Base-by-base conservation (phyloP, 2,797 vertebrate genomes). In the Pogoniulus pusillus region DNA sequence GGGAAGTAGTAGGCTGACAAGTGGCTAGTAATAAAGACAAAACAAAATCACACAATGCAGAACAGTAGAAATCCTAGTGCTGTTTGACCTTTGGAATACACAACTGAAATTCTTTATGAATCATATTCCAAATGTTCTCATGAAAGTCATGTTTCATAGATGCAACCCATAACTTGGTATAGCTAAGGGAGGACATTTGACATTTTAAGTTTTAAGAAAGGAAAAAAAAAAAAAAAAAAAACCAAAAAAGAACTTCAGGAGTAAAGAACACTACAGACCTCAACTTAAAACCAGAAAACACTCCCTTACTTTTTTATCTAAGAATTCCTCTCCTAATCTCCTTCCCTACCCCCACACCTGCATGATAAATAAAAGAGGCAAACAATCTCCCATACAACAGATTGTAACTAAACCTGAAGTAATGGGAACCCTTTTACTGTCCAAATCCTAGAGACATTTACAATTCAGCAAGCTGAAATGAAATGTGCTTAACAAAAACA, bases 171-270 rank as follows among this genome's bases (percentile, higher is more conserved):
- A 80, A 72, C 10, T 82, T 29, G 5, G 34, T 7, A 51, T 3
- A 60, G 6, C 4, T 7, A 13, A 9, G 7, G 9, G 23, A 29
- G 8, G 6, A 15, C 6, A 12, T 6, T 4, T 2, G 3, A 20
- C 3, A 3, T 32, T 77, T 47, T 53, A 29, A 65, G 10, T 55
- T 69, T 70, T 45, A 73, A 82, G 62, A 6, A 81, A n/a, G n/a
- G 29, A 4, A 34, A 78, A 85, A 53, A 35, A 7, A 5, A n/a
- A n/a, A n/a, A n/a, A n/a, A n/a, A n/a, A n/a, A n/a, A n/a, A n/a
- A n/a, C n/a, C n/a, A n/a, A n/a, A n/a, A n/a, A n/a, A 2, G 53
- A 41, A 72, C 39, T 76, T 71, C 63, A 54, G 27, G 26, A 81
- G 47, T 32, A 60, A 70, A 8, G 27, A 54, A 8, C 43, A 60